Evolutionary conservation across 2,797 vertebrate genomes (phyloP), one percentile per base, ranked within the genome.

Genomic region (Triplophysa yarkandensis): DNA sequence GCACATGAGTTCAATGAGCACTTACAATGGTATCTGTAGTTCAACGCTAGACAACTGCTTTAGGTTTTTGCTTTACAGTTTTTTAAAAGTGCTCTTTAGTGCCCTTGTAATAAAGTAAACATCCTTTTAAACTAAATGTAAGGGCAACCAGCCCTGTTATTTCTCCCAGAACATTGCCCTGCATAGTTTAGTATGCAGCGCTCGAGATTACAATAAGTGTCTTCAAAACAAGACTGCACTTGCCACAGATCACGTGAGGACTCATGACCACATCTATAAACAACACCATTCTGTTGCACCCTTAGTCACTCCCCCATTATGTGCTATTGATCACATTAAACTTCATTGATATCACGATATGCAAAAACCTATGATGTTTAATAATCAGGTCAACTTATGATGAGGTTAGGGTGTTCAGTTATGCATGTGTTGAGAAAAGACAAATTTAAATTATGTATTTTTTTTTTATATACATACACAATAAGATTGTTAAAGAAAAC

Each of bases 201-300:
- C 28, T 4, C 17, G 8, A 9, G 27, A 27, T 55, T 32, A 32
- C 25, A 54, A 65, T 41, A 58, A 74, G 36, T 16, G 14, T 28
- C 58, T 44, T 39, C 30, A 50, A 14, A 23, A 28, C 64, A 48
- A 58, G 64, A 60, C 72, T 68, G 54, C 13, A 67, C 64, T 48
- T 52, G 28, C 50, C 28, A 67, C 39, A 39, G 13, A 2, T 68
- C 64, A 60, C 21, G 9, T 66, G 41, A 50, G 19, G 23, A 17
- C 63, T 27, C 44, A 13, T 9, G 10, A 19, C 73, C 64, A 75
- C 62, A 75, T 67, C 8, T 57, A 58, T 63, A 2, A 14, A 46
- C 57, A 74, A 74, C 62, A 65, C 71, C 71, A 66, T 58, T 46
- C 62, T 66, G 36, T 74, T 74, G 50, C 71, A 67, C 68, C 48